phyloP scores from a whole-genome alignment of 2,113 vertebrate genomes.

The Ceyx melanurus region DNA sequence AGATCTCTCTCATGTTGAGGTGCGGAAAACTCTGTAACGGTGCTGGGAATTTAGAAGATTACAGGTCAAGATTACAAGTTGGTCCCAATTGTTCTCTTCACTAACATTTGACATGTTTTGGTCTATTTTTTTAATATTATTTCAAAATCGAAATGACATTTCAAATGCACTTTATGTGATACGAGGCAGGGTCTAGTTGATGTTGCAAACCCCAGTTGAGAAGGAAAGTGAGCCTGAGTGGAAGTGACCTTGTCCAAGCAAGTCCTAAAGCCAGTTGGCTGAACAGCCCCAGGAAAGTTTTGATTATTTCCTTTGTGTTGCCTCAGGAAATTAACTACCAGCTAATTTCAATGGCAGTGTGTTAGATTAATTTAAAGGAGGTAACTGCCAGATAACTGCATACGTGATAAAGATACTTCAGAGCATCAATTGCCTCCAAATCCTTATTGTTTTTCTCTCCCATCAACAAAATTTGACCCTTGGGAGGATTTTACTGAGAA shows the following conservation, averaged over 20 bases:
- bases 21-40: not conserved
- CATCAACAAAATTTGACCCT: not conserved
- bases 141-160: not conserved
- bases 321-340: not conserved
- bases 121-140: not conserved
- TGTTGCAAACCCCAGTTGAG: not conserved
- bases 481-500: not conserved
- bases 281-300: not conserved
- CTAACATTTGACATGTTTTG: not conserved
- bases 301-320: not conserved
- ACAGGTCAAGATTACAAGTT: not conserved
- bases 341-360: not conserved
- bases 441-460: not conserved
- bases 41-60: not conserved
- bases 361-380: slow-evolving; percentile 3
- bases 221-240: not conserved
- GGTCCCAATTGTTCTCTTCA: not conserved
- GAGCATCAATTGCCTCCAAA: not conserved
- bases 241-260: not conserved
- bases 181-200: not conserved
- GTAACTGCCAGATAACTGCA: not conserved
- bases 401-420: not conserved
- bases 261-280: not conserved
- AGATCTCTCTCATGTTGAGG: no score
- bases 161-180: not conserved